Percentiles rank a stretch among this genome's conserved stretches.
These are phyloP conservation scores for Nectonema munidae DNA, from an alignment of 2,888 invertebrate genomes.

Conservation along the genomic window DNA sequence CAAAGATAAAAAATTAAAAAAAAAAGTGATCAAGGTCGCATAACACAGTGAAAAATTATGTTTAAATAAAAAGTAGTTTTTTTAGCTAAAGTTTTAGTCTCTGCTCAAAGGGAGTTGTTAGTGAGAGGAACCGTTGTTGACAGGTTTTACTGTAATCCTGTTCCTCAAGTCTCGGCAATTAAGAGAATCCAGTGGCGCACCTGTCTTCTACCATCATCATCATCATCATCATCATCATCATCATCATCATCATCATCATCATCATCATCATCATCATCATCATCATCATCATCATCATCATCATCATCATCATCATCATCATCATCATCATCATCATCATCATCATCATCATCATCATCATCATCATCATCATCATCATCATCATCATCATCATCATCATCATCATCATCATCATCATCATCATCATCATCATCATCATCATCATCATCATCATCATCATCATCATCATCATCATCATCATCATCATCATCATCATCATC, in stretches of 20 bases:
- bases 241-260: not conserved
- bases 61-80: no score
- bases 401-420: not conserved
- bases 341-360: not conserved
- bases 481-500: slow-evolving; percentile 5
- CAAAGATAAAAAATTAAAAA: no score
- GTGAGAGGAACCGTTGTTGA: no score
- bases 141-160: no score
- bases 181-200: no score
- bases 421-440: not conserved
- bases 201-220: no score
- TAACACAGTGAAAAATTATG: no score
- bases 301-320: slow-evolving; percentile 6
- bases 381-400: not conserved
- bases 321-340: slow-evolving; percentile 1
- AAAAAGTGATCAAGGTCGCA: no score
- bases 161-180: no score
- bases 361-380: not conserved
- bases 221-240: not conserved
- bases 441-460: not conserved
- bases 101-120: no score
- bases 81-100: no score
- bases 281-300: not conserved
- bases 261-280: not conserved
- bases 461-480: slow-evolving; percentile 5